Conservation (phyloP, 2,113 vertebrate species). For the Toxotes chatareus region DNA sequence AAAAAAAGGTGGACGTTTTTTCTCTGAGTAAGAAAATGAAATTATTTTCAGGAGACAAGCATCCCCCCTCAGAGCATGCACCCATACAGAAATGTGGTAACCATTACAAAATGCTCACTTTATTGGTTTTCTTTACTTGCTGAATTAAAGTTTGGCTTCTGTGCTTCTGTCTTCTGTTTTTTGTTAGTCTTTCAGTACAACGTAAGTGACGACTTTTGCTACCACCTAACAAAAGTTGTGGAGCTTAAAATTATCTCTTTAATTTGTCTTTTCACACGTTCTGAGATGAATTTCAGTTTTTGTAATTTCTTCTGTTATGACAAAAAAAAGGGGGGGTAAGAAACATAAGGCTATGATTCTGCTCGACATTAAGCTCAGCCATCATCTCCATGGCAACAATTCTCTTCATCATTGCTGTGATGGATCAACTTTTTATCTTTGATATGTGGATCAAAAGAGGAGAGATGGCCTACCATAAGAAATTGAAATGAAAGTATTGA, state of each 20-base stretch:
- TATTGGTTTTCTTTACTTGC: constrained; percentile 1
- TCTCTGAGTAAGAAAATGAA: not conserved
- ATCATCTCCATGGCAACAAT: constrained; percentile 42
- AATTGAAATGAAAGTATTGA: constrained; percentile 39
- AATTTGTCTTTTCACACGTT: not conserved
- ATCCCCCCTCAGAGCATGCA: constrained; percentile 2
- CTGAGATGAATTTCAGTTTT: not conserved
- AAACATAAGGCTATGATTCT: not conserved
- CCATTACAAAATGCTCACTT: constrained; percentile 10
- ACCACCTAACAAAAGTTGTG: not conserved
- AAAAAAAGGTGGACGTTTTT: not conserved
- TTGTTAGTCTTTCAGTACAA: not conserved
- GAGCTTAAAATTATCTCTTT: not conserved
- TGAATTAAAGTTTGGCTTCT: not conserved
- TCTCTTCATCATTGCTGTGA: not conserved
- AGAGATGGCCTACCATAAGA: constrained; percentile 15
- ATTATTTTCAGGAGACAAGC: not conserved
- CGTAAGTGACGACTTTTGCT: not conserved
- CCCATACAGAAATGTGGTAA: constrained; percentile 10
- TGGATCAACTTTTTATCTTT: constrained; percentile 41
- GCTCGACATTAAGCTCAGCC: not conserved
- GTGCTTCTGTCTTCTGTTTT: not conserved
- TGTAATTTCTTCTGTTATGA: too few relatives aligned
- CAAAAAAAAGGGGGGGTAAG: too few relatives aligned
- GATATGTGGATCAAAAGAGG: constrained; percentile 27